Conservation (phyloP, 1,140 invertebrate species). For the Drosophila lacertosa region DNA sequence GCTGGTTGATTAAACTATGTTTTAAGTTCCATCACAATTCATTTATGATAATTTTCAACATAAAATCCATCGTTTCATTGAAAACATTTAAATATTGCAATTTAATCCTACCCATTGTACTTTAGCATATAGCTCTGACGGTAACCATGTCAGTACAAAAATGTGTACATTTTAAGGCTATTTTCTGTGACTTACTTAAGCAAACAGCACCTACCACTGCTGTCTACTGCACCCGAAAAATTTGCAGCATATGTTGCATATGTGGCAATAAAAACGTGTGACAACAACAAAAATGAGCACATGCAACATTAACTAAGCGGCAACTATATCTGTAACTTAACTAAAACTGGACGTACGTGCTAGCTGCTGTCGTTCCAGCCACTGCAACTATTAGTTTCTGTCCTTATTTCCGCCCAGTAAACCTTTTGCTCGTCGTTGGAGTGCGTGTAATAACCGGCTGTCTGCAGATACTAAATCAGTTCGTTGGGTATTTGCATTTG, state of each 20-base stretch:
- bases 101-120: background rate
- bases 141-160: background rate
- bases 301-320: slow-evolving; percentile 63
- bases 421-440: slow-evolving; percentile 40
- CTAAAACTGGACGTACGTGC: slow-evolving; percentile 72
- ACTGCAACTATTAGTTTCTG: slow-evolving; percentile 40
- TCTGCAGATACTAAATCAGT: slow-evolving; percentile 81
- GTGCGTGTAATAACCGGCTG: slow-evolving; percentile 66
- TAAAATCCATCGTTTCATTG: too few species aligned
- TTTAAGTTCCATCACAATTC: background rate
- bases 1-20: too few species aligned
- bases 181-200: slow-evolving; percentile 1
- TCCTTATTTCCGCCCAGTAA: slow-evolving; percentile 37
- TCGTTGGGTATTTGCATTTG: slow-evolving; percentile 42
- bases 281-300: slow-evolving; percentile 35
- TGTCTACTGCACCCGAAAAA: slow-evolving; percentile 38
- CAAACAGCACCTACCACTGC: slow-evolving; percentile 20
- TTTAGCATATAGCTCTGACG: background rate
- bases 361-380: slow-evolving; percentile 26
- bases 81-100: too few species aligned
- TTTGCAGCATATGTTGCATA: slow-evolving; percentile 57
- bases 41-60: too few species aligned
- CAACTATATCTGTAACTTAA: slow-evolving; percentile 64
- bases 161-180: background rate
- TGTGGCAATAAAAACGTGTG: slow-evolving; percentile 66